Evolutionary conservation across 2,113 vertebrate genomes (phyloP), one percentile per base, ranked within the genome.

Genomic region (Solenodon paradoxus): DNA sequence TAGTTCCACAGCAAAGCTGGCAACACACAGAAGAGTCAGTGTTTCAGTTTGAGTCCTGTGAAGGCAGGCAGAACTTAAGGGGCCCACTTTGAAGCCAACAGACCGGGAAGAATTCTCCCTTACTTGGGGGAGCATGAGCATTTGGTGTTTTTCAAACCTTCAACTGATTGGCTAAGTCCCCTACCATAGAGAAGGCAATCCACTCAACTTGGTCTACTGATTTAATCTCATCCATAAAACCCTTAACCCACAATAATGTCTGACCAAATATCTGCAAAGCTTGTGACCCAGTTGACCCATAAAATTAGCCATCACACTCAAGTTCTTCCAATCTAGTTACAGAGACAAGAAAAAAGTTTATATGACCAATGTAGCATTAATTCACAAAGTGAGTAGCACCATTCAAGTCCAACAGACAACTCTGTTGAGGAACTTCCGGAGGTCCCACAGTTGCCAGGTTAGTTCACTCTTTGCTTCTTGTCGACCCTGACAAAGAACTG

Each of bases 1-100:
- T n/a, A 12, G 24, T 22, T 47, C 8, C 28, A 32, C 3, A 47
- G 2, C 1, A 38, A 35, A 1, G 51, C 0, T 5, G 28, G 4
- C 1, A n/a, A 32, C 0, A 45, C 2, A 40, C 26, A 7, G 42
- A 79, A 88, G 6, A 57, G 16, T 3, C 38, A 47, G 26, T n/a
- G 24, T 42, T 83, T 47, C n/a, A 12, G 4, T 38, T 61, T 53
- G 5, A 71, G 32, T 87, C 13, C n/a, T n/a, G n/a, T 17, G 19
- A 59, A 40, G 28, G 3, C 4, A 92, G 19, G 2, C 45, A 75
- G 79, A 5, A 38, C 51, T 0, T 9, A 3, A 66, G 4, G 12
- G 20, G 30, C 12, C 28, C 26, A 51, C 1, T 30, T 32, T 49
- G 35, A 79, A 51, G 1, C 16, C 16, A 75, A 0, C 57, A 1